Evolutionary conservation across 2,888 invertebrate genomes (phyloP).

Genomic region (Kryphioiulus occultus): DNA sequence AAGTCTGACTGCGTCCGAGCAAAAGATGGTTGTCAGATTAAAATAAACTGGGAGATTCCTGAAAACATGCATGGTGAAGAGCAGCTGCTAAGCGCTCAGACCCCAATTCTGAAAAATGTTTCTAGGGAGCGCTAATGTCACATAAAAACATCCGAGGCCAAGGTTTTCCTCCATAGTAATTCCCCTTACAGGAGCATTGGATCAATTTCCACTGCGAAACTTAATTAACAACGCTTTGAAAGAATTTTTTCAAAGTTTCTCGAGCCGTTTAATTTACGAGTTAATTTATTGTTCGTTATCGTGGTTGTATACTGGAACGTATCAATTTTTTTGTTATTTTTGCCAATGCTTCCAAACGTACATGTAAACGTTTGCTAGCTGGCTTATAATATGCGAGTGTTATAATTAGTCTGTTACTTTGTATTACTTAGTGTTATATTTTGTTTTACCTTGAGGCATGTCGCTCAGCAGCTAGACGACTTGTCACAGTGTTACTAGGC

Average conservation of each 20-base stretch:
- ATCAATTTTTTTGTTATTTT: neutral
- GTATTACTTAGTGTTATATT: no score
- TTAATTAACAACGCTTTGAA: neutral
- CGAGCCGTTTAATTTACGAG: no score
- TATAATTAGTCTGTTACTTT: no score
- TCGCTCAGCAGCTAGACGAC: no score
- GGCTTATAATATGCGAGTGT: no score
- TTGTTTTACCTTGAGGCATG: no score
- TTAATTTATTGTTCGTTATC: neutral
- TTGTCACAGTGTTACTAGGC: no score
- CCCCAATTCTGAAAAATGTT: constrained; percentile 5
- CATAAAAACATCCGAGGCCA: constrained; percentile 5
- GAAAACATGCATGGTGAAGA: constrained; percentile 5
- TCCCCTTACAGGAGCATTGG: neutral
- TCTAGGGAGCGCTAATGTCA: constrained; percentile 5
- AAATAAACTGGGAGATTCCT: constrained; percentile 5
- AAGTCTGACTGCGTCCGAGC: neutral
- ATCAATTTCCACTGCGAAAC: neutral
- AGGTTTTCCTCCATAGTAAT: neutral
- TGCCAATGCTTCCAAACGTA: neutral
- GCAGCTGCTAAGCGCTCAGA: constrained; percentile 5
- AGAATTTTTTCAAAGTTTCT: neutral
- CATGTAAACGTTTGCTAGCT: neutral
- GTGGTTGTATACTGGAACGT: neutral
- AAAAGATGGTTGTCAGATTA: constrained; percentile 5